Conservation (phyloP, 2,113 vertebrate species). For the Osmerus eperlanus region DNA sequence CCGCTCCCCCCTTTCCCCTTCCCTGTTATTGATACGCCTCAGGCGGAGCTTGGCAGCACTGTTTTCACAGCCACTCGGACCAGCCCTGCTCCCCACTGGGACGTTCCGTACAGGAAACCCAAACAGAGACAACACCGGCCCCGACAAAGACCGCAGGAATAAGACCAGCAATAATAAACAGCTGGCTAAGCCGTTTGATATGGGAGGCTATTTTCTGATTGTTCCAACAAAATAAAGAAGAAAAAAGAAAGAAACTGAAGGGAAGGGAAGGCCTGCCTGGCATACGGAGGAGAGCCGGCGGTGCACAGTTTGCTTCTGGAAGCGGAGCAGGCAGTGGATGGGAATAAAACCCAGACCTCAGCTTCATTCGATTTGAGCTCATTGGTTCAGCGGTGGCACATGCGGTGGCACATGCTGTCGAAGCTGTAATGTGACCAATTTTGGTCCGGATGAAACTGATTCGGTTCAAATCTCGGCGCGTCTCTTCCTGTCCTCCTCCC, state of each 20-base stretch:
- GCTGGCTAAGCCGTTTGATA: slow-evolving; percentile 40
- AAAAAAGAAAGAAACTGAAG: too few relatives aligned
- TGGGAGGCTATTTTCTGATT: slow-evolving; percentile 23
- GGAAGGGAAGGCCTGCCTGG: too few relatives aligned
- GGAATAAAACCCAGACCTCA: too few relatives aligned
- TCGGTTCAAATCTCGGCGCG: slow-evolving; percentile 24
- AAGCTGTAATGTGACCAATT: slow-evolving; percentile 35
- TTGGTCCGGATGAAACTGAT: slow-evolving; percentile 39
- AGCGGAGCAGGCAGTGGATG: too few relatives aligned
- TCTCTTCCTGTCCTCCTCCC: slow-evolving; percentile 1
- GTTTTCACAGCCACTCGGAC: slow-evolving; percentile 40
- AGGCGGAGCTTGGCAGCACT: slow-evolving; percentile 9
- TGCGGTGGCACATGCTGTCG: slow-evolving; percentile 48
- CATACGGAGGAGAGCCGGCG: neutral
- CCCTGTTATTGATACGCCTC: neutral
- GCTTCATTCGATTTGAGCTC: slow-evolving; percentile 32
- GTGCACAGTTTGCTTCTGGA: neutral
- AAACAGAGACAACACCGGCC: slow-evolving; percentile 48
- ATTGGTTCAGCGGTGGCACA: slow-evolving; percentile 53
- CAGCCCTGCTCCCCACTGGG: slow-evolving; percentile 45
- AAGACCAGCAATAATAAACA: slow-evolving; percentile 53
- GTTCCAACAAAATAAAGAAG: too few relatives aligned
- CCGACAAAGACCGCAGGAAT: slow-evolving; percentile 52
- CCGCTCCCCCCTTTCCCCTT: neutral
- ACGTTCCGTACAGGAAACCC: slow-evolving; percentile 51